A percentile compares a stretch with the other conserved stretches of the same genome.
phyloP scores from a whole-genome alignment of 2,888 invertebrate species.

The Drosophila sordidula region DNA sequence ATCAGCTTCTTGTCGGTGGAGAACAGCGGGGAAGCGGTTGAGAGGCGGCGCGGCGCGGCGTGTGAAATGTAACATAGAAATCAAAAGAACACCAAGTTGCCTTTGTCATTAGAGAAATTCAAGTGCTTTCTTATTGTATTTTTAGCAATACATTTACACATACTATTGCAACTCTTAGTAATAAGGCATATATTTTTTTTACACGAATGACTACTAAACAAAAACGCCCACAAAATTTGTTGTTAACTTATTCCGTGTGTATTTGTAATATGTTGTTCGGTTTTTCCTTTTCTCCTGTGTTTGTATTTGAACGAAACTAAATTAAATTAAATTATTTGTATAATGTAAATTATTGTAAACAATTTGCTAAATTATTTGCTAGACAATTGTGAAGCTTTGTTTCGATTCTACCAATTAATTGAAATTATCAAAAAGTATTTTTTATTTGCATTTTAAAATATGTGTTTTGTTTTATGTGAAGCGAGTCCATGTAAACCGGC shows the following conservation, averaged over 20 bases:
- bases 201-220: slow-evolving; percentile 22
- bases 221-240: slow-evolving; percentile 9
- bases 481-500: slow-evolving; percentile 25
- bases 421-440: slow-evolving; percentile 69
- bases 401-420: slow-evolving; percentile 41
- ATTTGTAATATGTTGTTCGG: slow-evolving; percentile 12
- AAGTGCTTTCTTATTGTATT: slow-evolving; percentile 78
- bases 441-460: slow-evolving; percentile 33
- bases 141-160: slow-evolving; percentile 42
- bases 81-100: slow-evolving; percentile 76
- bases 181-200: slow-evolving; percentile 25
- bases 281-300: slow-evolving; percentile 7
- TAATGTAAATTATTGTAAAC: slow-evolving; percentile 30
- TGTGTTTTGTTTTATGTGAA: slow-evolving; percentile 26
- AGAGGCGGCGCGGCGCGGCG: slow-evolving; percentile 4
- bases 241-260: slow-evolving; percentile 9
- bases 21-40: not conserved
- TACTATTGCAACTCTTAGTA: slow-evolving; percentile 34
- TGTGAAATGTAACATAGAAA: slow-evolving; percentile 24
- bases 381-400: slow-evolving; percentile 25
- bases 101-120: slow-evolving; percentile 75
- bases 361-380: slow-evolving; percentile 10
- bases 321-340: slow-evolving; percentile 28
- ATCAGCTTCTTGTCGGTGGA: slow-evolving; percentile 11
- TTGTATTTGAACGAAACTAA: slow-evolving; percentile 10